Percentiles rank a stretch among this genome's conserved stretches.
Evolutionary conservation across 1,140 invertebrate genomes (phyloP).

Genomic region (Drosophila prosaltans): DNA sequence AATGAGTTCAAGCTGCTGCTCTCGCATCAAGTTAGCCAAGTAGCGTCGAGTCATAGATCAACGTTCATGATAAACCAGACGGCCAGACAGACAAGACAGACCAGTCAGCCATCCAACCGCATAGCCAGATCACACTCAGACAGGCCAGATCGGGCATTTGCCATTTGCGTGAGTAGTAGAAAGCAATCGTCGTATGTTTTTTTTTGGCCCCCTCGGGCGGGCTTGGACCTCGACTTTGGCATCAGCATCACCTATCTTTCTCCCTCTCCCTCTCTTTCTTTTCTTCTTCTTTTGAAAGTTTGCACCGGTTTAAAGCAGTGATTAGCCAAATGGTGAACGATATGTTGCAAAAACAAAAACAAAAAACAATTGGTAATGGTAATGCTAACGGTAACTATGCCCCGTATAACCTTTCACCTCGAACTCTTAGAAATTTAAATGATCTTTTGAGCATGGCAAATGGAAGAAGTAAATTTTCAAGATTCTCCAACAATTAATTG

Average conservation of each 20-base stretch:
- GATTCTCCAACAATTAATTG: too few relatives aligned
- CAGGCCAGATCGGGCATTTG: slow-evolving; percentile 14
- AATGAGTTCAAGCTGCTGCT: slow-evolving; percentile 69
- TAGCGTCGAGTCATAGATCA: slow-evolving; percentile 73
- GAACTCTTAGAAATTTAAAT: neutral
- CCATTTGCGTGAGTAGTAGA: slow-evolving; percentile 56
- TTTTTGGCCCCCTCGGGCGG: slow-evolving; percentile 41
- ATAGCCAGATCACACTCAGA: slow-evolving; percentile 4
- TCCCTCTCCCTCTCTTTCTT: slow-evolving; percentile 32
- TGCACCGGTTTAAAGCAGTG: slow-evolving; percentile 64
- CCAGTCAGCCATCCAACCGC: slow-evolving; percentile 11
- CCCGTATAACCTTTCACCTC: slow-evolving; percentile 11
- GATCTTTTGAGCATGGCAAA: neutral
- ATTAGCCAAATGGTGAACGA: slow-evolving; percentile 46
- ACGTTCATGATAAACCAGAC: slow-evolving; percentile 70
- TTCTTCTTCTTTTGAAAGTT: slow-evolving; percentile 57
- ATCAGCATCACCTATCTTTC: slow-evolving; percentile 37
- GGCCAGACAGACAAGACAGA: slow-evolving; percentile 23
- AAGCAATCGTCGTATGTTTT: slow-evolving; percentile 16
- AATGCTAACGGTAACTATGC: slow-evolving; percentile 34
- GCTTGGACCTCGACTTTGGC: slow-evolving; percentile 14
- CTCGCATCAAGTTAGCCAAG: slow-evolving; percentile 33
- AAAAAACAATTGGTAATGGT: slow-evolving; percentile 29
- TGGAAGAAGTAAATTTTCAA: neutral
- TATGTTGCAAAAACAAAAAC: slow-evolving; percentile 22